Percentiles rank a stretch among this genome's conserved stretches.
Evolutionary conservation across 2,888 invertebrate genomes (phyloP).

Genomic region (Apamea crenata): DNA sequence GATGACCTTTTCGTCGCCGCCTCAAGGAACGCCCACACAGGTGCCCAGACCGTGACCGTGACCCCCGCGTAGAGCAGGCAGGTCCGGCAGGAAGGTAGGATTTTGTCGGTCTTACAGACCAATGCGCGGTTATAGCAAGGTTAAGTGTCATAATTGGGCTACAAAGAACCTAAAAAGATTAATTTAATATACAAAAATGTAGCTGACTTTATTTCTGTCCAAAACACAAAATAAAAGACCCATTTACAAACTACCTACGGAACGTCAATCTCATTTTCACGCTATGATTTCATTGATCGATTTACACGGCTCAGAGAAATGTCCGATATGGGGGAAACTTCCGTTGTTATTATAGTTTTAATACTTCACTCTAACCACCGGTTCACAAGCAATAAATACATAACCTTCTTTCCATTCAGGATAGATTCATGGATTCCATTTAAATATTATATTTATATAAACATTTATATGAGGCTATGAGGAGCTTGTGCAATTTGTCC

Average conservation of each 20-base stretch:
- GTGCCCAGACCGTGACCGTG: no score
- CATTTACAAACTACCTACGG: slow-evolving; percentile 1
- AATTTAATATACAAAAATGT: not conserved
- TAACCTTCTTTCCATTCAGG: not conserved
- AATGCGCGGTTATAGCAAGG: no score
- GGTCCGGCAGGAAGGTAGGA: no score
- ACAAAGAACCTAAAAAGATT: not conserved
- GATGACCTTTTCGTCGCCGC: no score
- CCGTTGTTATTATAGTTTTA: not conserved
- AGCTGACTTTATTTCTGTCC: not conserved
- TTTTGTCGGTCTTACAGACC: no score
- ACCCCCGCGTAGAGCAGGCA: no score
- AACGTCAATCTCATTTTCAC: not conserved
- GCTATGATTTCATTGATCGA: not conserved
- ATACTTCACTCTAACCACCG: not conserved
- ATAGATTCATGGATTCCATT: no score
- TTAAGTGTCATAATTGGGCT: not conserved
- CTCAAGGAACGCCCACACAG: no score
- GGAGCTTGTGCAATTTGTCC: no score
- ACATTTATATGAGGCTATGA: no score
- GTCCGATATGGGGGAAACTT: not conserved
- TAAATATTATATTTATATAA: no score
- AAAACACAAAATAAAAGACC: not conserved
- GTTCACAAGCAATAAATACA: not conserved
- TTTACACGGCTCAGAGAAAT: not conserved